These are phyloP conservation scores for Macropodus opercularis DNA, from an alignment of 2,797 vertebrate species.

Conservation along the genomic window DNA sequence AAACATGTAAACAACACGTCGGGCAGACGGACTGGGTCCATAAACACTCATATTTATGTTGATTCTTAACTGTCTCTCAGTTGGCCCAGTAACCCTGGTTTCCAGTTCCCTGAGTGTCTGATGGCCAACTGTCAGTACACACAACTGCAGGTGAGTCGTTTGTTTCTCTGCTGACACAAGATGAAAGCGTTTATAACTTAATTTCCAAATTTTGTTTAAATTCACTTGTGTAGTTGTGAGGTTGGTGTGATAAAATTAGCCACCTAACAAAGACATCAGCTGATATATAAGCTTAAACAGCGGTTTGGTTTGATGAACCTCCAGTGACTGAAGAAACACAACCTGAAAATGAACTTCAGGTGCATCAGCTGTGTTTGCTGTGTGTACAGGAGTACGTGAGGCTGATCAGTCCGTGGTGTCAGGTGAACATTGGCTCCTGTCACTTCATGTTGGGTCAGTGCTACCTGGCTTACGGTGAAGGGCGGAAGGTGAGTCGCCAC, in stretches of 20 bases:
- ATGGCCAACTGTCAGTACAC: conserved; percentile 95
- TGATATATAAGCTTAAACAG: too few relatives aligned
- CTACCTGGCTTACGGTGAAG: conserved; percentile 92
- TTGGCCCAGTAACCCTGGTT: conserved; percentile 92
- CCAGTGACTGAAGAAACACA: too few relatives aligned
- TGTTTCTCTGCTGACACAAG: too few relatives aligned
- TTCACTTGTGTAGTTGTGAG: too few relatives aligned
- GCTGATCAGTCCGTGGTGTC: conserved; percentile 91
- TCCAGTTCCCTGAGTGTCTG: conserved; percentile 94
- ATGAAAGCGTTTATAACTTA: too few relatives aligned
- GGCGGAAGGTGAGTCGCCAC: conserved; percentile 86
- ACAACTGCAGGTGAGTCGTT: conserved; percentile 91
- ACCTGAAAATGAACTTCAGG: too few relatives aligned
- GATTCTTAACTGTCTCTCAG: conserved; percentile 73
- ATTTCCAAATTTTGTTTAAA: too few relatives aligned
- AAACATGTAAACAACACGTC: background rate
- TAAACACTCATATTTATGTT: conserved; percentile 3
- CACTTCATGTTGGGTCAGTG: conserved; percentile 93
- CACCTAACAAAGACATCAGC: too few relatives aligned
- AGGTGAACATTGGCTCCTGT: conserved; percentile 92
- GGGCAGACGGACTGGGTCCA: background rate
- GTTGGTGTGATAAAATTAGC: too few relatives aligned
- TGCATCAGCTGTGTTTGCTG: conserved; percentile 10
- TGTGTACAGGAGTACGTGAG: conserved; percentile 88
- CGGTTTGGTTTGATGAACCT: too few relatives aligned